Base-by-base conservation (phyloP, 1,140 invertebrate genomes). In the Leptinotarsa undecemlineata region DNA sequence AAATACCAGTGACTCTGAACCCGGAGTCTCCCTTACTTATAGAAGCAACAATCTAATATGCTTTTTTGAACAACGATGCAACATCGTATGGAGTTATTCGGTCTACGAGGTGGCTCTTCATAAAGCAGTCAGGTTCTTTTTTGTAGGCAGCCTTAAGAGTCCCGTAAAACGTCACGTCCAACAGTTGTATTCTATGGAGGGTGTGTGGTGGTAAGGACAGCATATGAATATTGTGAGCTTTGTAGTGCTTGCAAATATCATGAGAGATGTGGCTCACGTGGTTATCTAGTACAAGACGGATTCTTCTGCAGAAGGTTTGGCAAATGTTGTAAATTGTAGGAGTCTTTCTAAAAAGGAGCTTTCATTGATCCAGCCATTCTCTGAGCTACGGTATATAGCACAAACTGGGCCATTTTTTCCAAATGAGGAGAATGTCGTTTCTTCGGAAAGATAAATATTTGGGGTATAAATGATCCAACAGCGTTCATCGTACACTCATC, bases 281-380 rank as follows among this genome's bases (percentile, higher is more conserved):
- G n/a, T 57, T 17, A 6, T 17, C 51, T 17, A 17, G 51, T 57
- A 57, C n/a, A 57, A 17, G 1, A 57, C 2, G 4, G 15, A n/a
- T n/a, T 15, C 51, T n/a, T 57, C 14, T 57, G 51, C 14, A 15
- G 51, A 57, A 4, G 51, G 51, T n/a, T 57, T 57, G 51, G 51
- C n/a, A 57, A 4, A 57, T n/a, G n/a, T 57, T 14, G 48, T 47
- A 23, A 77, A 75, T 26, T 75, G 76, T 23, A 8, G 17, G 3
- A 74, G 57, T 62, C 76, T 75, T 51, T 60, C 62, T 67, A 71
- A 62, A 57, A 76, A 76, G 4, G 74, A 57, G 0, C 57, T 19
- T 63, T 68, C 51, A 70, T 74, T 81, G n/a, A 76, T 82, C 77
- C 78, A 87, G 61, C 84, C 84, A 78, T 81, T 83, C 70, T 76